These are phyloP conservation scores for Elgonia sp. DNA, from an alignment of 2,888 invertebrate species.

Conservation along the genomic window DNA sequence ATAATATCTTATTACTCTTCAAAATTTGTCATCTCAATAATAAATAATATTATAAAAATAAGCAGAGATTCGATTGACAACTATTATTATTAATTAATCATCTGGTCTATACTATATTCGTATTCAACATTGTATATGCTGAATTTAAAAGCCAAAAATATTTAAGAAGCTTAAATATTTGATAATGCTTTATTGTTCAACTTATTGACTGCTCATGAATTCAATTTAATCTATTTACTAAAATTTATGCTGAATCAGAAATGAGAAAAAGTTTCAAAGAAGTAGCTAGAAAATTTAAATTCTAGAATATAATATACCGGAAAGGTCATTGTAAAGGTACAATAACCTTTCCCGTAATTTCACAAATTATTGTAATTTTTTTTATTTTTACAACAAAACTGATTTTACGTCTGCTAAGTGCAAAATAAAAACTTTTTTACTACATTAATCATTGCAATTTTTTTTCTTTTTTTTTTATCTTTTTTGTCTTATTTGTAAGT, in stretches of 20 bases:
- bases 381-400: too few relatives aligned
- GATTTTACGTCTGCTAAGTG: too few relatives aligned
- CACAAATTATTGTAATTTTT: too few relatives aligned
- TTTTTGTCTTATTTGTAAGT: too few relatives aligned
- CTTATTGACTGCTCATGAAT: not conserved
- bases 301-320: not conserved
- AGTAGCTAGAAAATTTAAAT: not conserved
- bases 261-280: not conserved
- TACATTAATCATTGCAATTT: too few relatives aligned
- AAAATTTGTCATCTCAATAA: not conserved
- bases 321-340: too few relatives aligned
- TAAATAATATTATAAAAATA: not conserved
- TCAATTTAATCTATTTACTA: not conserved
- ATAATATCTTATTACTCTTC: too few relatives aligned
- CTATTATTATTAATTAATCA: not conserved
- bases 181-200: not conserved
- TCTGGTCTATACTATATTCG: not conserved
- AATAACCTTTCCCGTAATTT: too few relatives aligned
- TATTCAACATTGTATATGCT: not conserved
- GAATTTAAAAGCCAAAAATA: slow-evolving; percentile 1
- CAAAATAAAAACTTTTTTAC: too few relatives aligned
- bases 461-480: too few relatives aligned
- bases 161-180: slow-evolving; percentile 5
- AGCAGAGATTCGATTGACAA: not conserved
- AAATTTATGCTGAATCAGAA: slow-evolving; percentile 9